Conservation (phyloP, 1,140 invertebrate species). For the Ooceraea biroi region DNA sequence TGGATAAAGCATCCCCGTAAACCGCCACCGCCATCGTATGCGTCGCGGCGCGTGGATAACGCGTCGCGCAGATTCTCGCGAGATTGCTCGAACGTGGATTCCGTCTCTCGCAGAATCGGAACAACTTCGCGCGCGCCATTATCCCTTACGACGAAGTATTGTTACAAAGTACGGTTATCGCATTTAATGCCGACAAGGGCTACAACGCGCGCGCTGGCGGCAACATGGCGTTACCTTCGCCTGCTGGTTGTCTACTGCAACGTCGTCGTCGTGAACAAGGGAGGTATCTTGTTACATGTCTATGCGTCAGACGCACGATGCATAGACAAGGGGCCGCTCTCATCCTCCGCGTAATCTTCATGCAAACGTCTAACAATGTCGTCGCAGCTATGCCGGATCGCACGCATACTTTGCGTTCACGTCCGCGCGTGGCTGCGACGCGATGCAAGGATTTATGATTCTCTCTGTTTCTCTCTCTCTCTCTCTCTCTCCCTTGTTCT, state of each 20-base stretch:
- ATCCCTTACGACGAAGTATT: constrained; percentile 43
- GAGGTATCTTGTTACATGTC: constrained; percentile 47
- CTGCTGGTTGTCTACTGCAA: neutral
- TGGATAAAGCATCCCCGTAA: constrained; percentile 20
- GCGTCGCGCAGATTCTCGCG: constrained; percentile 25
- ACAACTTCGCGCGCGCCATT: constrained; percentile 53
- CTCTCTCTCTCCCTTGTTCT: neutral
- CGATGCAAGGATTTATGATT: neutral
- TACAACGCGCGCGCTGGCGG: constrained; percentile 25
- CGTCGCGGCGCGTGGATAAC: constrained; percentile 1
- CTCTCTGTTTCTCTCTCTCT: neutral
- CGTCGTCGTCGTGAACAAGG: neutral
- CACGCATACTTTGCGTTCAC: constrained; percentile 44
- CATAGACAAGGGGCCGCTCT: constrained; percentile 25
- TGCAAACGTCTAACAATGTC: constrained; percentile 47
- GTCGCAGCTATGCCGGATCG: constrained; percentile 12
- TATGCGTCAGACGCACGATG: constrained; percentile 17
- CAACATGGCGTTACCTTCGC: constrained; percentile 13
- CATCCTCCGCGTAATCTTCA: constrained; percentile 38
- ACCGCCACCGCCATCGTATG: neutral
- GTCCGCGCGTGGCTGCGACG: neutral
- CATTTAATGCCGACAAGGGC: constrained; percentile 40
- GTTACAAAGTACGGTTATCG: constrained; percentile 62
- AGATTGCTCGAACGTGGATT: constrained; percentile 53
- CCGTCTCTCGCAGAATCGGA: constrained; percentile 52